These are phyloP conservation scores for Philaenus spumarius DNA, from an alignment of 1,140 invertebrate genomes.

Conservation along the genomic window DNA sequence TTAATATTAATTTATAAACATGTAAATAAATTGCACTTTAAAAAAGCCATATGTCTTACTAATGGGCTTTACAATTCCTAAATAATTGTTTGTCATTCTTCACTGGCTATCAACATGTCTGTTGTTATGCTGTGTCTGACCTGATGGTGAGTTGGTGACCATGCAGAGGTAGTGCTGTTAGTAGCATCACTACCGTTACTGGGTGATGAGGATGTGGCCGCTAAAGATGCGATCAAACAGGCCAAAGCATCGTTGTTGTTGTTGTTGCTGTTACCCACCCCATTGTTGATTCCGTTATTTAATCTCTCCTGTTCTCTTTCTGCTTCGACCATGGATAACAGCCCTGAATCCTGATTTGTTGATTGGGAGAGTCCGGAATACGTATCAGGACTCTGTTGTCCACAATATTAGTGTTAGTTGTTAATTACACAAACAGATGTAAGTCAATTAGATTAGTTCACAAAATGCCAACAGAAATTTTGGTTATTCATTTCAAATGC, in stretches of 20 bases:
- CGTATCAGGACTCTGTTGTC: constrained; percentile 16
- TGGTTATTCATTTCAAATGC: no score
- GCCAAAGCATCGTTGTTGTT: constrained; percentile 34
- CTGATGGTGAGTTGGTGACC: constrained; percentile 25
- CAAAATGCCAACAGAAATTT: no score
- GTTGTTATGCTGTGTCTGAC: constrained; percentile 29
- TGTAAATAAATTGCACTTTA: no score
- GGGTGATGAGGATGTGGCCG: constrained; percentile 29
- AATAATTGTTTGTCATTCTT: no score
- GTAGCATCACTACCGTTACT: constrained; percentile 34
- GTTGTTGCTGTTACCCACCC: constrained; percentile 25
- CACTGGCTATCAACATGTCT: not conserved
- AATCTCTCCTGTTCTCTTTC: not conserved
- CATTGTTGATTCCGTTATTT: constrained; percentile 23
- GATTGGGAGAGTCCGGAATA: constrained; percentile 4
- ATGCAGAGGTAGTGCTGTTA: constrained; percentile 39
- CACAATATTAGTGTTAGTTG: not conserved
- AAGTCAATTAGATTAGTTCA: no score
- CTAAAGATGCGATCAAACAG: constrained; percentile 42
- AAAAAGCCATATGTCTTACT: no score
- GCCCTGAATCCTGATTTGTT: constrained; percentile 30
- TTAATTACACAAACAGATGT: no score
- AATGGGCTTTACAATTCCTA: no score
- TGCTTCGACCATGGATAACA: constrained; percentile 14
- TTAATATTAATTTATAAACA: no score